Evolutionary conservation across 1,140 invertebrate species (phyloP), one percentile per base, ranked within the genome.

Genomic region (Gryllus bimaculatus): DNA sequence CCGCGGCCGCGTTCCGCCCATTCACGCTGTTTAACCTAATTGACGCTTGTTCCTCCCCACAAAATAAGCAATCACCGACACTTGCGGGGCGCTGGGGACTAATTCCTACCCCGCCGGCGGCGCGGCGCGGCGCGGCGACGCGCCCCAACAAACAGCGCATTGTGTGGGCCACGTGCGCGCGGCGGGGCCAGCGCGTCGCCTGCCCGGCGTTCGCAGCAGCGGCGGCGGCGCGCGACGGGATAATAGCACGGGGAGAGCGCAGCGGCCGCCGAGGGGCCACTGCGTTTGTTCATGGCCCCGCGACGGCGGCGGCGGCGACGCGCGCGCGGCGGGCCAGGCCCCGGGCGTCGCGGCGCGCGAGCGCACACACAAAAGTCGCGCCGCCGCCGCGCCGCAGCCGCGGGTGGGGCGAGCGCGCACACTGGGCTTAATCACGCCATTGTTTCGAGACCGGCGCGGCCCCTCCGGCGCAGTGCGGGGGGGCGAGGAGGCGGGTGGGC

Each of bases 11-110:
- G 54, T 18, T 66, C 54, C 54, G 54, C 54, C 54, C 18, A 66
- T 66, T 66, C 54, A 66, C 54, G 54, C 54, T 66, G 54, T 66
- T 66, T 66, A 66, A 66, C 54, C 54, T 66, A 66, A 66, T 66
- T 66, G 54, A 66, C 54, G 54, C 54, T 66, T 66, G 54, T 66
- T 66, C 54, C 54, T 66, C 54, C 54, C 54, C 54, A 66, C 54
- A 66, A 66, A 66, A 66, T 66, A 66, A 66, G 54, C 54, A 66
- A 66, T 66, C 54, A 66, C 54, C 54, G 54, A 66, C 54, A 66
- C 54, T 66, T 66, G 54, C 54, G 18, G 54, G 54, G 54, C 54
- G 54, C 54, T 66, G 54, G 54, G 54, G 54, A 66, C 54, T 66
- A 10, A 66, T 66, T 66, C 54, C 54, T 66, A 66, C 54, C 54